phyloP scores from a whole-genome alignment of 2,888 invertebrate species.

The Phorcus lineatus region DNA sequence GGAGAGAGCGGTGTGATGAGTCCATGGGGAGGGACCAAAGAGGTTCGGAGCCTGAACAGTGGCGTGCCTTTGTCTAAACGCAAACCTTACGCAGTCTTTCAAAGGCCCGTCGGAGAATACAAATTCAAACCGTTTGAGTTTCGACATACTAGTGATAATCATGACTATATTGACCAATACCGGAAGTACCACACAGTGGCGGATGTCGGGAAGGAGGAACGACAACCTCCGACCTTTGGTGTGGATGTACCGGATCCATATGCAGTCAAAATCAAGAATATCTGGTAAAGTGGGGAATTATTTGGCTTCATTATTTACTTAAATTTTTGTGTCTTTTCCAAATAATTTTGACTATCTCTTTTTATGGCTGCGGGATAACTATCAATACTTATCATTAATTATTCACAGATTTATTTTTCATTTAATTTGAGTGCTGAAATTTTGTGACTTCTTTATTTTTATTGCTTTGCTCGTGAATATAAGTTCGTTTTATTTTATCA shows the following conservation, averaged over 20 bases:
- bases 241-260: conserved; percentile 30
- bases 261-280: background rate
- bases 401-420: no score
- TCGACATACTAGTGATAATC: conserved; percentile 14
- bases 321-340: no score
- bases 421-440: no score
- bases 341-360: no score
- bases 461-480: no score
- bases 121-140: background rate
- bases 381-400: no score
- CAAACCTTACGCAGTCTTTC: background rate
- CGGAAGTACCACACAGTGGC: conserved; percentile 24
- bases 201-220: background rate
- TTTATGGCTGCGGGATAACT: no score
- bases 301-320: no score
- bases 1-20: background rate
- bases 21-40: background rate
- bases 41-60: background rate
- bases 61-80: background rate
- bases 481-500: no score
- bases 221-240: conserved; percentile 19
- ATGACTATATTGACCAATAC: conserved; percentile 24
- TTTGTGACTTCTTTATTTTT: no score
- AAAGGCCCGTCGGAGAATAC: background rate
- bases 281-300: background rate